Percentiles rank a stretch among this genome's conserved stretches.
phyloP scores from a whole-genome alignment of 2,113 vertebrate genomes.

The Alexandromys fortis region DNA sequence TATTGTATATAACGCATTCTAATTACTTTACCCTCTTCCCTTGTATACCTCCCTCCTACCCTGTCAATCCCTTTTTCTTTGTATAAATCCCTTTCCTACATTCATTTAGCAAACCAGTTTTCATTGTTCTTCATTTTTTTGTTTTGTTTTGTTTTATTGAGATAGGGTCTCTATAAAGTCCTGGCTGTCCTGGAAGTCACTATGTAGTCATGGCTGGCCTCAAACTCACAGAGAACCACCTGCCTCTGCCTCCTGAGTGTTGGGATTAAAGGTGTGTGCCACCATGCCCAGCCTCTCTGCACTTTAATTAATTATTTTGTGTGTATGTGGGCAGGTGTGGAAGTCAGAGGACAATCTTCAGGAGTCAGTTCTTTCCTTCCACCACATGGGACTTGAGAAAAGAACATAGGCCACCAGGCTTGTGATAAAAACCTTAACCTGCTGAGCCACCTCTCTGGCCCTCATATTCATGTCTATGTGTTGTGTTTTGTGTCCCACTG shows the following conservation, averaged over 20 bases:
- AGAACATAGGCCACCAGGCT: neutral
- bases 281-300: neutral
- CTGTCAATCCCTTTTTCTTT: neutral
- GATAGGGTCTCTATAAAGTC: neutral
- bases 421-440: neutral
- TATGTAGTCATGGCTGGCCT: neutral
- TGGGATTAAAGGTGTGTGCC: neutral
- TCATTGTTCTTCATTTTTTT: neutral
- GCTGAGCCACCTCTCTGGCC: neutral
- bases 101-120: neutral
- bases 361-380: neutral
- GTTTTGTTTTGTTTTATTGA: neutral
- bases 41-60: neutral
- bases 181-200: neutral
- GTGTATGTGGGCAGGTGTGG: neutral
- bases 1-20: no score
- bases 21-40: neutral
- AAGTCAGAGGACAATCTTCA: neutral
- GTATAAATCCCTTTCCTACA: neutral
- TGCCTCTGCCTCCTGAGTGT: neutral
- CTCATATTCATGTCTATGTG: neutral
- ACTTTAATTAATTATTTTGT: neutral
- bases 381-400: neutral
- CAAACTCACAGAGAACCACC: neutral
- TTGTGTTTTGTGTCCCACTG: neutral